Base-by-base conservation (phyloP, 2,797 vertebrate genomes). In the Gymnothorax reevesii region DNA sequence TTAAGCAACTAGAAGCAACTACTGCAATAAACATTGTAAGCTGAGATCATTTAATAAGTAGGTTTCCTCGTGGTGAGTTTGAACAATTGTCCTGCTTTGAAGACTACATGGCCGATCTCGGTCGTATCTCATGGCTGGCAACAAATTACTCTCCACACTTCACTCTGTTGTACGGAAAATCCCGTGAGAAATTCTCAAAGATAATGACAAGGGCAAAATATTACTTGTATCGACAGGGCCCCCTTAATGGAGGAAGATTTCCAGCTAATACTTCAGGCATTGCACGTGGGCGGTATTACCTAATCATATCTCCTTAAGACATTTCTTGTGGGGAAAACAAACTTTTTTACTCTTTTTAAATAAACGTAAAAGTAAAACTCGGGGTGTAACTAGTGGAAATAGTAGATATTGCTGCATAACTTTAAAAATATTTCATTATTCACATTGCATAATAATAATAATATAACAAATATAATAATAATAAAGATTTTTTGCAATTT, bases 51-150 rank as follows among this genome's bases (percentile, higher is more conserved):
- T 77, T 77, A 77, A 17, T 7, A 5, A 49, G 52, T 49, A 88
- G 87, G 92, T 92, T 93, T 91, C 89, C 90, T 92, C 90, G 88
- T 90, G 92, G 79, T 20, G 92, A 89, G 91, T 91, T 89, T 92
- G 87, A 17, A 33, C 49, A n/a, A 87, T 60, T 75, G 83, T 86
- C 83, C 86, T 89, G 90, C 90, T 91, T 90, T 87, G 87, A 85
- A n/a, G 77, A 84, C 77, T 88, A 86, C 89, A 89, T 91, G 92
- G 90, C 90, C 92, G 90, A 86, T 87, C 89, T 91, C 87, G 88
- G 92, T 90, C 91, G 92, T 84, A 89, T 95, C 91, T 91, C 94
- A 91, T 91, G 88, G 90, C 79, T 83, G 91, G 93, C 83, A 88
- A 84, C 49, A 49, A 9, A 80, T 52, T 80, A 17, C 87, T 88